phyloP scores from a whole-genome alignment of 2,797 vertebrate genomes.

The Pantherophis vulpinus region DNA sequence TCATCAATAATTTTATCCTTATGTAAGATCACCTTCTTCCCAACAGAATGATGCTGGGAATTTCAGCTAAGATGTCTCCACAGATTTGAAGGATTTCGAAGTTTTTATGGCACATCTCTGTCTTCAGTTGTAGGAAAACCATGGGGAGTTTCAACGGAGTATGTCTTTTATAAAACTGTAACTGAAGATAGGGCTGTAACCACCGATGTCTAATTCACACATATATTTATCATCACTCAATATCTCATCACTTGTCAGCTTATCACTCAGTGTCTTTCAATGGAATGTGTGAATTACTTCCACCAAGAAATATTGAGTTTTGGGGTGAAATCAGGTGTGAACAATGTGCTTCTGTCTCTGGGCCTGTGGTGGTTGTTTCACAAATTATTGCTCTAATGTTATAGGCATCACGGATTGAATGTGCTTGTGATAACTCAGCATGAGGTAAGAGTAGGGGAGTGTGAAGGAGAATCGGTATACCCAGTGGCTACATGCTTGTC shows the following conservation, averaged over 20 bases:
- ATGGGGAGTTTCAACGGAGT: not conserved
- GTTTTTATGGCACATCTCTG: not conserved
- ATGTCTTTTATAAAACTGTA: not conserved
- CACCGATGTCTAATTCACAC: slow-evolving; percentile 15
- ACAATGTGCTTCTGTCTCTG: not conserved
- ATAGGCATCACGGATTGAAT: not conserved
- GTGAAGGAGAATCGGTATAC: not conserved
- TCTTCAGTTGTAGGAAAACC: not conserved
- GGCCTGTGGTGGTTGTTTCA: not conserved
- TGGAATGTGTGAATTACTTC: slow-evolving; percentile 6
- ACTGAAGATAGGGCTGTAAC: not conserved
- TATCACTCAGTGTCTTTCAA: not conserved
- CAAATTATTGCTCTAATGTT: not conserved
- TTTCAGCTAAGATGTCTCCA: not conserved
- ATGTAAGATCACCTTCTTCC: not conserved
- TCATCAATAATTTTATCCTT: rapidly evolving
- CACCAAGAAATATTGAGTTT: not conserved
- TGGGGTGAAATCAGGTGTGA: not conserved
- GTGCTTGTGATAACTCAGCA: not conserved
- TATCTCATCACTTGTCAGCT: not conserved
- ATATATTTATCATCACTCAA: not conserved
- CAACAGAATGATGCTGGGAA: not conserved
- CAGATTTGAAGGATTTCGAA: not conserved
- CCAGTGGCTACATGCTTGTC: not conserved
- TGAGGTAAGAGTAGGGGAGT: not conserved